Evolutionary conservation across 2,888 invertebrate genomes (phyloP).

Genomic region (Leptopilina myrica): DNA sequence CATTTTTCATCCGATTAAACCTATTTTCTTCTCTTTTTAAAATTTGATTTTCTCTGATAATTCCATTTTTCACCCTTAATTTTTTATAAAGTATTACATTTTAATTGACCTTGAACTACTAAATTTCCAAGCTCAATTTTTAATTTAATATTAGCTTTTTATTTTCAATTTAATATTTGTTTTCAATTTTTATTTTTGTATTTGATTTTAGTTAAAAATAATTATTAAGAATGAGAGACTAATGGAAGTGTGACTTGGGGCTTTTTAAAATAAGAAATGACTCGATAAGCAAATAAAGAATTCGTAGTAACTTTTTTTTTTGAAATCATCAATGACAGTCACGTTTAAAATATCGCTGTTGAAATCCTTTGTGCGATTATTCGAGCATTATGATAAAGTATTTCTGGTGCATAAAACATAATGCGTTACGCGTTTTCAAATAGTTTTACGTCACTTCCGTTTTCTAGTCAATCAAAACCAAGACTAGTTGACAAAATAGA

Average conservation of each 20-base stretch:
- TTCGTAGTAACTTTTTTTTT: neutral
- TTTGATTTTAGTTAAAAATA: too few relatives aligned
- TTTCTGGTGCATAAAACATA: slow-evolving; percentile 32
- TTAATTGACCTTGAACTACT: too few relatives aligned
- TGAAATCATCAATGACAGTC: slow-evolving; percentile 13
- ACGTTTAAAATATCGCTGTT: slow-evolving; percentile 1
- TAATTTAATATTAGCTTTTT: too few relatives aligned
- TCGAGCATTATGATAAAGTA: slow-evolving; percentile 24
- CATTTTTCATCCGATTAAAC: neutral
- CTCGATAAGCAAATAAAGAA: neutral
- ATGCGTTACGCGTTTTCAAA: slow-evolving; percentile 27
- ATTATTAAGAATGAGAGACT: neutral
- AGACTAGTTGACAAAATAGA: neutral
- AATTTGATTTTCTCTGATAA: too few relatives aligned
- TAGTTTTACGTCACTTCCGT: slow-evolving; percentile 19
- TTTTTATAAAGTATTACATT: too few relatives aligned
- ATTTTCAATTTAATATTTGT: too few relatives aligned
- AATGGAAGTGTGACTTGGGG: neutral
- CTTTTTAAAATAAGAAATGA: slow-evolving; percentile 6
- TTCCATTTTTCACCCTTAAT: too few relatives aligned
- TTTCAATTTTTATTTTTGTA: too few relatives aligned
- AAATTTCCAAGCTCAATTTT: too few relatives aligned
- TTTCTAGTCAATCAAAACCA: neutral
- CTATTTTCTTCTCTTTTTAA: neutral
- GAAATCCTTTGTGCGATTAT: slow-evolving; percentile 17